These are phyloP conservation scores for Melanerpes aurifrons DNA, from an alignment of 2,113 vertebrate genomes.

Conservation along the genomic window DNA sequence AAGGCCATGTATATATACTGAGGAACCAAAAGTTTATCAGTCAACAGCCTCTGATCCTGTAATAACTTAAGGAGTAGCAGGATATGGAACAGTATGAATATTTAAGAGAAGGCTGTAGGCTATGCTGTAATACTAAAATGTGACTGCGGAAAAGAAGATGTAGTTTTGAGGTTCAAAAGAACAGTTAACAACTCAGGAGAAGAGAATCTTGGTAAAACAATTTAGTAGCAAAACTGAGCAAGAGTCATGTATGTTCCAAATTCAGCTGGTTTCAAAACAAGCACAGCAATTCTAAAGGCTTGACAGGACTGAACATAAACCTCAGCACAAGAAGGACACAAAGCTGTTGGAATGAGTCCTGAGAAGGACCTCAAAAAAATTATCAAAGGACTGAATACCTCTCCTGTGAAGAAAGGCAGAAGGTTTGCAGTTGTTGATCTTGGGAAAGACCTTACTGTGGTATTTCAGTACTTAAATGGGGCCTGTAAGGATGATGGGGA, in stretches of 20 bases:
- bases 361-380: neutral
- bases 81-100: neutral
- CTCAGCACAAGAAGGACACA: neutral
- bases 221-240: neutral
- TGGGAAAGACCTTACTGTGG: neutral
- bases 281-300: neutral
- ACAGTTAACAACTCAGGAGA: neutral
- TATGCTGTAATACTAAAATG: neutral
- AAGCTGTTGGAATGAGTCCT: neutral
- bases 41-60: neutral
- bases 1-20: neutral
- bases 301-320: neutral
- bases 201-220: neutral
- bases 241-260: neutral
- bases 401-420: neutral
- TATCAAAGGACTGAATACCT: neutral
- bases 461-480: neutral
- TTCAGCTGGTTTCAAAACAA: neutral
- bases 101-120: neutral
- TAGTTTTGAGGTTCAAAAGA: neutral
- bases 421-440: neutral
- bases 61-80: neutral
- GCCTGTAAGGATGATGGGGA: neutral
- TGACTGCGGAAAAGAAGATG: neutral
- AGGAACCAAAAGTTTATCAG: neutral